A percentile compares a stretch with the other conserved stretches of the same genome.
Evolutionary conservation across 2,797 vertebrate genomes (phyloP).

Genomic region (Acanthis flammea): DNA sequence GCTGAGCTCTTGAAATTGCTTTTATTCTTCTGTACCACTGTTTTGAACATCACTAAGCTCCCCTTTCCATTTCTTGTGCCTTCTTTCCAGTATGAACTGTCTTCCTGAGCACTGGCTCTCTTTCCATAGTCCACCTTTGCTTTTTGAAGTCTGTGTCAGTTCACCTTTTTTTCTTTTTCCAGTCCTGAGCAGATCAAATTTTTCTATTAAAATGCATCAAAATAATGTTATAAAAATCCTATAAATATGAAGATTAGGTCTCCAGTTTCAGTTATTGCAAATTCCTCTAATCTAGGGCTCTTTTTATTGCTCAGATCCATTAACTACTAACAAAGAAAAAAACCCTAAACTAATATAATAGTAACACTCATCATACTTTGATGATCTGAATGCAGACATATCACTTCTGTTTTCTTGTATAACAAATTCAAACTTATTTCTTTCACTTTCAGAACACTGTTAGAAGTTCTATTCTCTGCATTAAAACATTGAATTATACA

Average conservation of each 20-base stretch:
- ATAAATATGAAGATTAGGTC: not conserved
- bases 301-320: not conserved
- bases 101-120: rapidly evolving
- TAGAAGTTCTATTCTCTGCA: not conserved
- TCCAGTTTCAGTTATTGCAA: not conserved
- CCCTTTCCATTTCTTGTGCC: not conserved
- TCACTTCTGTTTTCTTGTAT: not conserved
- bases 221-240: not conserved
- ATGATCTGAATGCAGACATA: not conserved
- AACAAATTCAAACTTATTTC: not conserved
- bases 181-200: not conserved
- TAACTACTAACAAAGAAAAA: not conserved
- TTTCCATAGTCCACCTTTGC: not conserved
- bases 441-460: not conserved
- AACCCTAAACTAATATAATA: not conserved
- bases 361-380: not conserved
- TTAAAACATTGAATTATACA: not conserved
- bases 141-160: not conserved
- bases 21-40: not conserved
- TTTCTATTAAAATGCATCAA: not conserved
- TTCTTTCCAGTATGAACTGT: not conserved
- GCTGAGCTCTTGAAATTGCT: not conserved
- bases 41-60: not conserved
- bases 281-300: not conserved
- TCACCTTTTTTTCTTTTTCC: not conserved